These are phyloP conservation scores for Panthera tigris DNA, from an alignment of 2,113 vertebrate genomes.

Conservation along the genomic window DNA sequence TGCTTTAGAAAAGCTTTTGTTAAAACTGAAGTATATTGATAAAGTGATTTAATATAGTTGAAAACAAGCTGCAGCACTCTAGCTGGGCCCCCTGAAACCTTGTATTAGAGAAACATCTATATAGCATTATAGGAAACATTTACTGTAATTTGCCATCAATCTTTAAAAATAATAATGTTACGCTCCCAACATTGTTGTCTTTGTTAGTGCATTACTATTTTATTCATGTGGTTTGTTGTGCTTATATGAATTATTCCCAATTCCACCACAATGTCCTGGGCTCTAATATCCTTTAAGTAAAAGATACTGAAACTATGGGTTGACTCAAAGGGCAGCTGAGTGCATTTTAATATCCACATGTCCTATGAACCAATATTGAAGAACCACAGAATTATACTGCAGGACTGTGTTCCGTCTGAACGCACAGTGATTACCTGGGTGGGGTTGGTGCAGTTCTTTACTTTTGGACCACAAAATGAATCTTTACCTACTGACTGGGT, in stretches of 20 bases:
- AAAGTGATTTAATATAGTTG: conserved; percentile 80
- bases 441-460: background rate
- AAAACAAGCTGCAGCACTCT: conserved; percentile 74
- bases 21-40: conserved; percentile 80
- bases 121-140: conserved; percentile 69
- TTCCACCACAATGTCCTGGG: conserved; percentile 61
- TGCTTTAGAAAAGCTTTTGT: conserved; percentile 78
- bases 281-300: conserved; percentile 67
- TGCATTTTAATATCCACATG: conserved; percentile 65
- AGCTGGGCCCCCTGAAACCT: conserved; percentile 65
- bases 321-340: conserved; percentile 58
- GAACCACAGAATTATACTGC: conserved; percentile 9
- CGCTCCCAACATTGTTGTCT: conserved; percentile 66
- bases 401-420: conserved; percentile 34
- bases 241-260: conserved; percentile 75
- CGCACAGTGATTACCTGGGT: conserved; percentile 43
- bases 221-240: conserved; percentile 77
- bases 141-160: conserved; percentile 76
- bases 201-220: conserved; percentile 75
- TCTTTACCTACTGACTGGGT: background rate
- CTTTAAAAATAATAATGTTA: conserved; percentile 80
- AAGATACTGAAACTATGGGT: conserved; percentile 45
- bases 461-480: conserved; percentile 51
- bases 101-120: conserved; percentile 70
- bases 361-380: conserved; percentile 46